Base-by-base conservation (phyloP, 2,888 invertebrate genomes). In the Microplitis manilae region DNA sequence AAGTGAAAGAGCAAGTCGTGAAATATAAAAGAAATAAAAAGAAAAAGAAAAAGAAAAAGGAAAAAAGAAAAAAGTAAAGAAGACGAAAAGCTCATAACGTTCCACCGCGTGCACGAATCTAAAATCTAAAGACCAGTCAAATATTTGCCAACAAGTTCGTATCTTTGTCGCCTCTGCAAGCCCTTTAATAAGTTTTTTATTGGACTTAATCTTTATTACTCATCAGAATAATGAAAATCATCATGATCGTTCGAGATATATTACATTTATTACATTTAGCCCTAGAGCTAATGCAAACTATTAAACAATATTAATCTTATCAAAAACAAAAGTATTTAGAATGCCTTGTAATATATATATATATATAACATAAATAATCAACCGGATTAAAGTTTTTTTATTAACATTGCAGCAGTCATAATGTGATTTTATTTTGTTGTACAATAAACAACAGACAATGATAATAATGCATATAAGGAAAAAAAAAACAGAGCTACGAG, bases 121-220 rank as follows among this genome's bases (percentile, higher is more conserved):
- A 30, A 76, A 78, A 77, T 82, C 83, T 80, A 82, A 84, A 86
- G 86, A 85, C 85, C 83, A 83, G 86, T 86, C 87, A 88, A 88
- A 88, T 88, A 88, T 88, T 87, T 88, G 83, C 87, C 83, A 83
- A 83, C 83, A 68, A 64, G 76, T 65, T 73, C 20, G 73, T 60
- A 62, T 73, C 77, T 79, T 50, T 50, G 9, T 50, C 13, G 50
- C 50, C 50, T 50, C 50, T 80, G 75, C 79, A 83, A 81, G 83
- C 82, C 83, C 82, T 81, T 80, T 86, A 86, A 86, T 86, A 86
- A 86, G 86, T 86, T 87, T 86, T 86, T 86, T 86, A 86, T 87
- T 86, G 84, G 84, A 81, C 83, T 83, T 84, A 80, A 83, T 81
- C 82, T 84, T 84, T 85, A 81, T 83, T 84, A 84, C 83, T 81